Evolutionary conservation across 2,113 vertebrate species (phyloP).

Genomic region (Leptosomus discolor): DNA sequence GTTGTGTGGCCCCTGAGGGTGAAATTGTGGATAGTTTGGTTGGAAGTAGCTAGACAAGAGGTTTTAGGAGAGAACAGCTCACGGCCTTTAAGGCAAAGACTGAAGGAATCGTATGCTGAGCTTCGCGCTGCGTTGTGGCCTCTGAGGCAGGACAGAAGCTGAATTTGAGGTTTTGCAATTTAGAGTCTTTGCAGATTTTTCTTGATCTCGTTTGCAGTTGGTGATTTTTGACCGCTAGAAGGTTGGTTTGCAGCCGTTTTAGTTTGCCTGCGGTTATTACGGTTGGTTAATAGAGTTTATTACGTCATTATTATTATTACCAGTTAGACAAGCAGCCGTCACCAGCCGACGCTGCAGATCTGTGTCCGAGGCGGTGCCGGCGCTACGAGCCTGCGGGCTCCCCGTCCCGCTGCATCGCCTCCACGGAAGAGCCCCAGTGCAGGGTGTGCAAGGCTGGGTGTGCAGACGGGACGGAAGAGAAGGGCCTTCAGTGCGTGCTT

Average conservation of each 20-base stretch:
- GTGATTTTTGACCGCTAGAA: neutral
- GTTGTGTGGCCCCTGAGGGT: neutral
- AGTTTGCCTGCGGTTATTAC: neutral
- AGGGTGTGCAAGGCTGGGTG: no score
- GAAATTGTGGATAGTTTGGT: neutral
- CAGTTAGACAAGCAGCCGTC: neutral
- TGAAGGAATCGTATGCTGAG: neutral
- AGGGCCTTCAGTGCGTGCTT: neutral
- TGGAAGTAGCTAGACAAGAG: neutral
- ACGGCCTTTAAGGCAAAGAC: neutral
- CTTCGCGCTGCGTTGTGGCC: neutral
- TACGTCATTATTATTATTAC: neutral
- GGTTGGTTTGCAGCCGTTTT: neutral
- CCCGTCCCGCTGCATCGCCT: rapidly evolving
- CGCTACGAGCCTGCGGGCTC: rapidly evolving
- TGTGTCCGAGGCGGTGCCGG: rapidly evolving
- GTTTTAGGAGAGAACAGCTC: neutral
- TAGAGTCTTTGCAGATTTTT: neutral
- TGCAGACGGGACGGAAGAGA: neutral
- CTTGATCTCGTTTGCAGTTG: neutral
- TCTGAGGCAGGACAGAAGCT: neutral
- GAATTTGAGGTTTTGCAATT: neutral
- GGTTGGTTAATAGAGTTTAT: neutral
- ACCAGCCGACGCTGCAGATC: rapidly evolving
- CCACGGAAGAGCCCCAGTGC: neutral